Conservation (phyloP, 2,797 vertebrate genomes). For the Aplochiton taeniatus region DNA sequence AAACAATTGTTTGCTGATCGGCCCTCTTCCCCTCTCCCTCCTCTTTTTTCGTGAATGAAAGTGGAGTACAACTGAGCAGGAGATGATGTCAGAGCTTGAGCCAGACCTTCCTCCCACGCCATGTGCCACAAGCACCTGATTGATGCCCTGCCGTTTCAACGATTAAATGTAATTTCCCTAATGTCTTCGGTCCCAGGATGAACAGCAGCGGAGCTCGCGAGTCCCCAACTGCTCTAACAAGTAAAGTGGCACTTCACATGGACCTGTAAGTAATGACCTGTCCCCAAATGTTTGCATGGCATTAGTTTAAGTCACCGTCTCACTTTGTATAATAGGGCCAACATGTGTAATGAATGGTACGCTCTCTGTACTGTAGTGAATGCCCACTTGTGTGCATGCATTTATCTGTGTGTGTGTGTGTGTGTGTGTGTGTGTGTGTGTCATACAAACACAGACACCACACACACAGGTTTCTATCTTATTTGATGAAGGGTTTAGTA, state of each 20-base stretch:
- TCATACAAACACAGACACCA: too few species aligned
- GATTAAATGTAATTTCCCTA: slow-evolving; percentile 62
- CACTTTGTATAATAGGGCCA: slow-evolving; percentile 1
- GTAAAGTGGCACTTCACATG: slow-evolving; percentile 49
- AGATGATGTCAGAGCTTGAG: slow-evolving; percentile 43
- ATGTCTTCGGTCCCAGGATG: slow-evolving; percentile 40
- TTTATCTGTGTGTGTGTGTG: slow-evolving; percentile 3
- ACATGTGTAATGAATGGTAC: background rate
- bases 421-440: background rate
- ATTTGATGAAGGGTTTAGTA: background rate
- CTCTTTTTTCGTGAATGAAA: slow-evolving; percentile 55
- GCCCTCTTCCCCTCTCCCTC: slow-evolving; percentile 34
- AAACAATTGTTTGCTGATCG: slow-evolving; percentile 49
- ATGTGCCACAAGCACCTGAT: slow-evolving; percentile 41
- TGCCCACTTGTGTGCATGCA: slow-evolving; percentile 4
- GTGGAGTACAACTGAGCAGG: slow-evolving; percentile 33
- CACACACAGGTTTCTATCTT: background rate
- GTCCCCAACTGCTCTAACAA: slow-evolving; percentile 9
- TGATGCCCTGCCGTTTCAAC: slow-evolving; percentile 47
- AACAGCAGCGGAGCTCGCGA: slow-evolving; percentile 20
- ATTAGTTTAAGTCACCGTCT: slow-evolving; percentile 20
- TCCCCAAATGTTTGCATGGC: slow-evolving; percentile 28
- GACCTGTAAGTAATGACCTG: slow-evolving; percentile 37
- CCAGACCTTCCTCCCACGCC: slow-evolving; percentile 17
- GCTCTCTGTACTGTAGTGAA: background rate